Base-by-base conservation (phyloP, 1,140 invertebrate species). In the Arion vulgaris region DNA sequence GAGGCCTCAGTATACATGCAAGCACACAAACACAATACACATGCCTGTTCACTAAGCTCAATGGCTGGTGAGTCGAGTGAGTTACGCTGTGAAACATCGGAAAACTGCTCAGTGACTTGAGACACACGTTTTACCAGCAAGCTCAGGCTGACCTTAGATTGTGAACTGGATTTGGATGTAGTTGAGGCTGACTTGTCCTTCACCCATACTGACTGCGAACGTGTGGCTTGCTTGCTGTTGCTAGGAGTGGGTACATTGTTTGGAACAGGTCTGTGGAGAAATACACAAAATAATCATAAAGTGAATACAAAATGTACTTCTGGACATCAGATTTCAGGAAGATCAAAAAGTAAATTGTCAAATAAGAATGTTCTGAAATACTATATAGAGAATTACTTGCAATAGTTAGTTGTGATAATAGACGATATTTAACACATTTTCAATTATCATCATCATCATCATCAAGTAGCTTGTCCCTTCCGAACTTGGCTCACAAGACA, bases 41-140 rank as follows among this genome's bases (percentile, higher is more conserved):
- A 88, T 87, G 86, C 88, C 87, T 89, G 89, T 80, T 89, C 87
- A 85, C 84, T 87, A 81, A 89, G 86, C 83, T 88, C 89, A 85
- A 89, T 87, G 79, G 86, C 85, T 72, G 80, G 69, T 51, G 80
- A 80, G 81, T 89, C 89, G 49, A 85, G 78, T 36, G 87, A 88
- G 85, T 88, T 89, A 78, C 87, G 83, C 51, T 87, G 86, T 32
- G 83, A 85, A 36, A 83, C 75, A 80, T 86, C 86, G 79, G 84
- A 84, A 73, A 87, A 75, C 82, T 86, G 80, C 69, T 88, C 85
- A 49, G 86, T 84, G 57, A 87, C 87, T 69, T 88, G 85, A 36
- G 89, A 89, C 45, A 87, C 85, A 69, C 89, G 86, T 83, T 88
- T 88, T 53, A 85, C 85, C 71, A 86, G 79, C 82, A 86, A 85